phyloP scores from a whole-genome alignment of 2,797 vertebrate species.

The Enteromius anoplus region DNA sequence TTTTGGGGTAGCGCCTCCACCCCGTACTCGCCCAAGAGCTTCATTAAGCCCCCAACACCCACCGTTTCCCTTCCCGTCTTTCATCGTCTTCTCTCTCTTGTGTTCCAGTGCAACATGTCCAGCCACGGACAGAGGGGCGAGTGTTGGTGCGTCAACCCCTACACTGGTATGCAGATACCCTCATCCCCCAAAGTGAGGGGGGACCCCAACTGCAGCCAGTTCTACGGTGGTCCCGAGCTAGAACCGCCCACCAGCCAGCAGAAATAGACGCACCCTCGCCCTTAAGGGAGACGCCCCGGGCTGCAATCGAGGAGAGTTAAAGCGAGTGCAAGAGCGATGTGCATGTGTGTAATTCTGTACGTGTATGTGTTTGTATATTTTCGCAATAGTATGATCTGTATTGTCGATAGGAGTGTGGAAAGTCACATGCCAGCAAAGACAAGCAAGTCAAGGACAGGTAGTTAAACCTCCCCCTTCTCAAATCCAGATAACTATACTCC shows the following conservation, averaged over 20 bases:
- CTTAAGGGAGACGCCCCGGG: conserved; percentile 25
- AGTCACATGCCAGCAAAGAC: conserved; percentile 51
- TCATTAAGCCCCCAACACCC: conserved; percentile 66
- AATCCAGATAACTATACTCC: conserved; percentile 49
- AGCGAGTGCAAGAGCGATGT: conserved; percentile 52
- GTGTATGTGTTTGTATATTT: conserved; percentile 52
- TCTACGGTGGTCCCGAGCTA: conserved; percentile 74
- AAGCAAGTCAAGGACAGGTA: conserved; percentile 46
- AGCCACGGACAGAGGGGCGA: conserved; percentile 93
- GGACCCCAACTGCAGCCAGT: conserved; percentile 92
- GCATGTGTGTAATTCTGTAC: conserved; percentile 53
- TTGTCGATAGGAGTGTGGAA: conserved; percentile 59
- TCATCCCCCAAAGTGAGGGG: conserved; percentile 86
- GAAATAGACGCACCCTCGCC: conserved; percentile 57
- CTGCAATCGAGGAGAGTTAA: conserved; percentile 50
- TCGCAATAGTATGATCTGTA: conserved; percentile 32
- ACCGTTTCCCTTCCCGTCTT: conserved; percentile 10
- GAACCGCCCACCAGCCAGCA: conserved; percentile 63
- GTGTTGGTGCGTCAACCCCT: conserved; percentile 95
- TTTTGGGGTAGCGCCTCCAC: conserved; percentile 70
- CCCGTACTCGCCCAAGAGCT: conserved; percentile 63
- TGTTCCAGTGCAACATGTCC: conserved; percentile 94
- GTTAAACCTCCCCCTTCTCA: conserved; percentile 19
- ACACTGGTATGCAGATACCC: conserved; percentile 86
- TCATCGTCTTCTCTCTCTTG: conserved; percentile 53